Base-by-base conservation (phyloP, 2,113 vertebrate species). In the Microcebus lehilahytsara region DNA sequence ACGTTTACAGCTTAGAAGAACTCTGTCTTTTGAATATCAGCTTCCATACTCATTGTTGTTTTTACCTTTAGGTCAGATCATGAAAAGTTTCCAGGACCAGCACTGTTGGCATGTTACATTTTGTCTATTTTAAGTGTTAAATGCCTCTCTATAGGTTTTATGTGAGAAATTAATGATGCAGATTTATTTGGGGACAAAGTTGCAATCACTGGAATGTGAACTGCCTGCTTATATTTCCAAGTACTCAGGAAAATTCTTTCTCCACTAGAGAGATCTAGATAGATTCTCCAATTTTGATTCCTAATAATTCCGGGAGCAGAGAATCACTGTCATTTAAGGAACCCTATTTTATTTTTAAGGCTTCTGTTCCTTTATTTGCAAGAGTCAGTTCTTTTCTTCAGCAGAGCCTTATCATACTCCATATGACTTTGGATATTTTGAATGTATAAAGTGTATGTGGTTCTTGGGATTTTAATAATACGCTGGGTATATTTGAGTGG, bases 21-120 rank as follows among this genome's bases (percentile, higher is more conserved):
- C 22, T 30, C 51, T 92, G 30, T 81, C 72, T 92, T 97, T 92
- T 86, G 51, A 85, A 23, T 86, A 30, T 71, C n/a, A 69, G 40
- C 62, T 58, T 80, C 40, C 88, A 5, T 64, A 56, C 34, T 72
- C 9, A 16, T n/a, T n/a, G 49, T 34, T 78, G 22, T 75, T 93
- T 85, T 95, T 86, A 62, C 42, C 3, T 53, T 75, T 81, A 49
- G 46, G 60, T 46, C 23, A 71, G 77, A 40, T 85, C 25, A n/a
- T 93, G 69, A 72, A 83, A 75, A 23, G 32, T 53, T 46, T 87
- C 51, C 12, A 69, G 25, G 58, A 37, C 49, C 12, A 69, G 25
- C 66, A 34, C 49, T 87, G 51, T 62, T 69, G 86, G 49, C 53
- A 25, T 60, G 37, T 2, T 77, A 17, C 19, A 25, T 30, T 87